Evolutionary conservation across 2,888 invertebrate species (phyloP).

Genomic region (Callyntrura guangdongensis): DNA sequence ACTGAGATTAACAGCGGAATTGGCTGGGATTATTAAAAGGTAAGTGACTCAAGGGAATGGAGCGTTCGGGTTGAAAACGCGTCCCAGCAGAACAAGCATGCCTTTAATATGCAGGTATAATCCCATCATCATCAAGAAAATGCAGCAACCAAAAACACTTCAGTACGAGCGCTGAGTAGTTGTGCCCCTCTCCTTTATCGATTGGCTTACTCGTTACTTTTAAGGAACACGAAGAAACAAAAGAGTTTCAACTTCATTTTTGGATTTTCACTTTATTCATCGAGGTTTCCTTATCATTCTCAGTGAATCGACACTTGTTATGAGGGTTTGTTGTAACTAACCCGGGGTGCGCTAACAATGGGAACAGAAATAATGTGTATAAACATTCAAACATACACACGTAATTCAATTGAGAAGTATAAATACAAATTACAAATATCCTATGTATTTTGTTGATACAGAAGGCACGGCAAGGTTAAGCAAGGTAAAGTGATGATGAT

Average conservation of each 20-base stretch:
- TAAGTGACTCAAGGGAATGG: constrained; percentile 5
- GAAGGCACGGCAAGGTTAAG: constrained; percentile 73
- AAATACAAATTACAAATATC: constrained; percentile 15
- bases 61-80: neutral
- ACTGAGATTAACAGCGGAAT: neutral
- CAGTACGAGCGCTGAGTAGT: no score
- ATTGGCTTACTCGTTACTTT: constrained; percentile 12
- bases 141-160: no score
- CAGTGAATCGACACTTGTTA: constrained; percentile 32
- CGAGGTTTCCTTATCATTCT: constrained; percentile 19
- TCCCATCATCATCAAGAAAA: neutral
- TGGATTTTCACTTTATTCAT: constrained; percentile 34
- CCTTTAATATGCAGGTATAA: neutral
- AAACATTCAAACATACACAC: no score
- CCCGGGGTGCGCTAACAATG: neutral
- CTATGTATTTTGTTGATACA: constrained; percentile 27
- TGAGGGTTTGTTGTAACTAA: neutral
- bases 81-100: neutral
- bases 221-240: constrained; percentile 39
- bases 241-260: neutral
- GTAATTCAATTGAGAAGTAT: constrained; percentile 25
- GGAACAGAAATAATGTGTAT: neutral
- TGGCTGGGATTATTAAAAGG: constrained; percentile 11
- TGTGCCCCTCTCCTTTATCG: neutral
- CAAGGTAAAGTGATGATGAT: constrained; percentile 63